Evolutionary conservation across 2,888 invertebrate species (phyloP), one percentile per base, ranked within the genome.

Genomic region (Drosophila mettleri): DNA sequence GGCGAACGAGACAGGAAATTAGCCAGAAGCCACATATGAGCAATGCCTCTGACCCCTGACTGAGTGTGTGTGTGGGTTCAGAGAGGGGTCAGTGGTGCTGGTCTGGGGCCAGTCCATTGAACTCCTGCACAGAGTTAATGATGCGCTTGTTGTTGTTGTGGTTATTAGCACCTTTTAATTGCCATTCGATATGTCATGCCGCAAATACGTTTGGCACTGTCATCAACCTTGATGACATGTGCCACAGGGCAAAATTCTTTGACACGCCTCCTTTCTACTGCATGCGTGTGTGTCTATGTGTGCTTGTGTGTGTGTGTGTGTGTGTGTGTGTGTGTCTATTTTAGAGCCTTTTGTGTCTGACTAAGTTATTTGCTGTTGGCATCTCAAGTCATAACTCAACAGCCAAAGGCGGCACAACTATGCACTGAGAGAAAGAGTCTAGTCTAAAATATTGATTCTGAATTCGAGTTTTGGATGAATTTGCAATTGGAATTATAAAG

Each of bases 271-370:
- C 54, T n/a, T n/a, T n/a, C n/a, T n/a, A n/a, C 22, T n/a, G 10
- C 10, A 22, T 27, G n/a, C 33, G 43, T 36, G 45, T 67, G 65
- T 72, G 60, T 69, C 72, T 70, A 55, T 66, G n/a, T 53, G 31
- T n/a, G 10, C 10, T 22, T 27, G n/a, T 39, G 43, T 36, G 45
- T 67, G 65, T 72, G 60, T 69, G n/a, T n/a, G n/a, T 53, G 31
- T n/a, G 10, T n/a, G 29, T 27, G n/a, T 39, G 43, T 36, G 45
- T 67, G 65, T 72, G 60, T 69, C 72, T 70, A 55, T 66, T 86
- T 83, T 86, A 81, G 67, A 79, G 78, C 69, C 81, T 80, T 79
- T 84, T 83, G 83, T 81, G 86, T 84, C 78, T 81, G 86, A 78
- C 79, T 76, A 73, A 79, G 74, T 84, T 81, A 78, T 86, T 69